These are phyloP conservation scores for Anoplolepis gracilipes DNA, from an alignment of 1,140 invertebrate species.

Conservation along the genomic window DNA sequence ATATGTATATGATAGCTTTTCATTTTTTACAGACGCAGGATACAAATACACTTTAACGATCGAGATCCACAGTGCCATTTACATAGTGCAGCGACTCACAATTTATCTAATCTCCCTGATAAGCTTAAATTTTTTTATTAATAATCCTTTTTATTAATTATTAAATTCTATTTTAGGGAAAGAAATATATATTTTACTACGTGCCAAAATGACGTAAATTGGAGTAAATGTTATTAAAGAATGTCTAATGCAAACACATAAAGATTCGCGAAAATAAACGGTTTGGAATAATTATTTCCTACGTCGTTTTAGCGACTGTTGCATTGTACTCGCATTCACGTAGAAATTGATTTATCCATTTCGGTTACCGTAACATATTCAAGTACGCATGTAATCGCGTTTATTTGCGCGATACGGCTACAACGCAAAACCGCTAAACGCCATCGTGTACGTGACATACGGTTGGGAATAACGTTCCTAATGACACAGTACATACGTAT, in stretches of 20 bases:
- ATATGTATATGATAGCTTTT: background rate
- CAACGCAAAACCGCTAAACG: constrained; percentile 50
- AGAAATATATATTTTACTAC: background rate
- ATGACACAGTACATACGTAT: too few relatives aligned
- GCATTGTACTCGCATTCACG: constrained; percentile 29
- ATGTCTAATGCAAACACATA: background rate
- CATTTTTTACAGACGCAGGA: background rate
- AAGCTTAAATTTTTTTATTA: too few relatives aligned
- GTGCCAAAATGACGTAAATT: background rate
- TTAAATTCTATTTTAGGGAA: too few relatives aligned
- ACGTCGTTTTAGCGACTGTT: background rate
- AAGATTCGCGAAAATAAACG: background rate
- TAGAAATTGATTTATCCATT: constrained; percentile 61
- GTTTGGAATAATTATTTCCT: background rate
- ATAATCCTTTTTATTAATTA: too few relatives aligned
- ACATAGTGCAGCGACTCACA: too few relatives aligned
- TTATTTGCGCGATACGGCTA: constrained; percentile 61
- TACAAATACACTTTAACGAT: constrained; percentile 10
- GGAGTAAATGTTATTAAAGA: too few relatives aligned
- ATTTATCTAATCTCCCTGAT: too few relatives aligned
- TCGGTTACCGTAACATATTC: constrained; percentile 56
- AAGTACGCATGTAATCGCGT: constrained; percentile 63
- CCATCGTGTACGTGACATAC: constrained; percentile 23
- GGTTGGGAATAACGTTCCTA: constrained; percentile 33
- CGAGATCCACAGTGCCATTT: background rate